phyloP scores from a whole-genome alignment of 2,113 vertebrate species.

The Candoia aspera region DNA sequence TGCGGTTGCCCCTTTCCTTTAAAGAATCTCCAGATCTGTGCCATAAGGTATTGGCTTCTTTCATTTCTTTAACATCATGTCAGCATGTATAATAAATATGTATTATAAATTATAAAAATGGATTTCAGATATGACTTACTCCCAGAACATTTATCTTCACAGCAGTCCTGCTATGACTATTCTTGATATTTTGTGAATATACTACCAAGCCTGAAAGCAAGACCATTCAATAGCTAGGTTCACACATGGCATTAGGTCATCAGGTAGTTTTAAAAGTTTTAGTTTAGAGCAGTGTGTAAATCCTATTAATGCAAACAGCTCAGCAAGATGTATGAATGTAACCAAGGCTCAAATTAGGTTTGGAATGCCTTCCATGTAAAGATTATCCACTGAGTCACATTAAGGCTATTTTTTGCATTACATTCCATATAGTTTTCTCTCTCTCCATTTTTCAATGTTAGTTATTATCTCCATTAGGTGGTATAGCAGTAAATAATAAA shows the following conservation, averaged over 20 bases:
- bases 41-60: not conserved
- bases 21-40: constrained; percentile 15
- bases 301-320: not conserved
- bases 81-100: not conserved
- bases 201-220: not conserved
- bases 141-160: not conserved
- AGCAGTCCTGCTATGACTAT: not conserved
- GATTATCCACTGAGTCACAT: not conserved
- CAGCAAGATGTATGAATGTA: not conserved
- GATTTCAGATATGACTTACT: constrained; percentile 1
- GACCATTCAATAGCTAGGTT: not conserved
- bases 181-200: not conserved
- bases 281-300: not conserved
- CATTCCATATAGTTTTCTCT: not conserved
- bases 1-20: constrained; percentile 13
- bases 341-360: not conserved
- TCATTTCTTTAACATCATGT: not conserved
- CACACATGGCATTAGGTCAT: not conserved
- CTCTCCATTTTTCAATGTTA: not conserved
- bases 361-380: not conserved
- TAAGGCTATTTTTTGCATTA: not conserved
- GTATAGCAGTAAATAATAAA: not conserved
- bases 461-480: not conserved
- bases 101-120: not conserved
- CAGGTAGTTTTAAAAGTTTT: not conserved